Base-by-base conservation (phyloP, 23 tunicate genomes). In the Oikopleura dioica region DNA sequence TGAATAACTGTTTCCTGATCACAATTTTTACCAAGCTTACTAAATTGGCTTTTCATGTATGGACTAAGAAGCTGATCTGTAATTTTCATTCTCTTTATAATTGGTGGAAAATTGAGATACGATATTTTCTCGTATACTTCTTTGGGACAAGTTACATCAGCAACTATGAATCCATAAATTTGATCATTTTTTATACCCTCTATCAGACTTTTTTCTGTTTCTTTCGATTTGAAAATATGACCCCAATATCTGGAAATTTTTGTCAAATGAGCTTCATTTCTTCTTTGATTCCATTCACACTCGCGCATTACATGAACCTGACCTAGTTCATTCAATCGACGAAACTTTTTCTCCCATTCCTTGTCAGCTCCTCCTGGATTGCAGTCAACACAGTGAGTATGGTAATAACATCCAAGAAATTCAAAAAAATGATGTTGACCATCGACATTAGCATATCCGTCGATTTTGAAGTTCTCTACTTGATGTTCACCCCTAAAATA, bases 1-100 rank as follows among this genome's bases (percentile, higher is more conserved):
- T 63, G 72, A 21, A 63, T 31, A 12, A 63, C 72, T 28, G 72
- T 63, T n/a, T n/a, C n/a, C n/a, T n/a, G n/a, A n/a, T n/a, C n/a
- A n/a, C n/a, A n/a, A 12, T 23, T 28, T 63, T 31, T 23, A 2
- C 26, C 26, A n/a, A n/a, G n/a, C n/a, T n/a, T n/a, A n/a, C n/a
- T n/a, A n/a, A n/a, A n/a, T 31, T 12, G 33, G 33, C 5, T 16
- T 28, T 24, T 23, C 72, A 63, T 63, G 72, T 63, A 63, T 24
- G 29, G 32, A 16, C 30, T 21, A 2, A 63, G 26, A 63, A 16
- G 33, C 33, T 63, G 4, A 28, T 63, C 33, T 63, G 29, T 28
- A 16, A 63, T 23, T 28, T 63, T 31, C 33, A 21, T 24, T 63
- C 72, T 24, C 33, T 63, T 63, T 23, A 63, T 63, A 12, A 63